Conservation (phyloP, 2,113 vertebrate genomes). For the human region GRCh38 chr1:205580501-205581000, state of each 20-base stretch:
- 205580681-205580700: constrained; percentile 94
- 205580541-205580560: background rate
- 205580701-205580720: constrained; percentile 95
- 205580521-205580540: background rate
- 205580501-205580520: background rate
- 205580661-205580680: constrained; percentile 96
- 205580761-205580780: constrained; percentile 81
- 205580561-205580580: background rate
- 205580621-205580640: background rate
- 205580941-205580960: background rate
- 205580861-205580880: constrained; percentile 84
- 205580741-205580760: constrained; percentile 87
- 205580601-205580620: background rate
- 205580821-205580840: constrained; percentile 77
- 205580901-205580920: constrained; percentile 99
- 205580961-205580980: accelerated
- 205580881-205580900: constrained; percentile 93
- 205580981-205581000: background rate
- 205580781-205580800: constrained; percentile 86
- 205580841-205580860: constrained; percentile 84
- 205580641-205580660: constrained; percentile 76
- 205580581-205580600: background rate
- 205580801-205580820: constrained; percentile 76
- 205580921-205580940: constrained; percentile 82
- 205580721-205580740: constrained; percentile 93